Evolutionary conservation across 2,797 vertebrate species (phyloP).

Genomic region (Nyctalus aviator): DNA sequence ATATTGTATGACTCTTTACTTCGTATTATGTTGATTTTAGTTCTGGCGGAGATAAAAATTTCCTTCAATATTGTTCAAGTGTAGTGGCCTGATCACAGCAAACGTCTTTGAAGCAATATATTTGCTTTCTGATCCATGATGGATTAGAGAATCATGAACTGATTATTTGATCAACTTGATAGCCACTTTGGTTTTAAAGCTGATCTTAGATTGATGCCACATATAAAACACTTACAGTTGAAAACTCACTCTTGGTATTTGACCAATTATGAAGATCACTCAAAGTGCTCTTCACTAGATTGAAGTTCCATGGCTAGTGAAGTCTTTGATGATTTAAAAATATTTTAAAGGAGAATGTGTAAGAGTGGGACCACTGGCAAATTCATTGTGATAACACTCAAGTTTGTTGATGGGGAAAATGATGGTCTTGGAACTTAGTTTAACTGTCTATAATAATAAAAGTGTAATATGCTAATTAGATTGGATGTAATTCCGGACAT

Average conservation of each 20-base stretch:
- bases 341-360: conserved; percentile 35
- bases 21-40: conserved; percentile 54
- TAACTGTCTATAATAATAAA: neutral
- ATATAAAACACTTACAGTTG: conserved; percentile 61
- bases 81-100: neutral
- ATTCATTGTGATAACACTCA: neutral
- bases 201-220: conserved; percentile 57
- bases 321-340: conserved; percentile 64
- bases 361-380: neutral
- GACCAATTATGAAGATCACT: conserved; percentile 58
- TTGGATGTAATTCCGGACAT: too few species aligned
- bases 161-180: conserved; percentile 70
- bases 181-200: conserved; percentile 59
- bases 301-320: conserved; percentile 55
- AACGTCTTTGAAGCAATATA: neutral
- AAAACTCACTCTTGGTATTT: conserved; percentile 69
- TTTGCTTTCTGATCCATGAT: conserved; percentile 56
- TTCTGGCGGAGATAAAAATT: conserved; percentile 47
- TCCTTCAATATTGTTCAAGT: conserved; percentile 41
- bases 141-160: conserved; percentile 1
- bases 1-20: conserved; percentile 13
- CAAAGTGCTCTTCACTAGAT: conserved; percentile 58
- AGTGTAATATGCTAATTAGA: too few species aligned
- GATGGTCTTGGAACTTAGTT: neutral
- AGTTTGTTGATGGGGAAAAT: neutral